These are phyloP conservation scores for Caenorhabditis angaria DNA, from an alignment of 2,888 invertebrate genomes.

Conservation along the genomic window DNA sequence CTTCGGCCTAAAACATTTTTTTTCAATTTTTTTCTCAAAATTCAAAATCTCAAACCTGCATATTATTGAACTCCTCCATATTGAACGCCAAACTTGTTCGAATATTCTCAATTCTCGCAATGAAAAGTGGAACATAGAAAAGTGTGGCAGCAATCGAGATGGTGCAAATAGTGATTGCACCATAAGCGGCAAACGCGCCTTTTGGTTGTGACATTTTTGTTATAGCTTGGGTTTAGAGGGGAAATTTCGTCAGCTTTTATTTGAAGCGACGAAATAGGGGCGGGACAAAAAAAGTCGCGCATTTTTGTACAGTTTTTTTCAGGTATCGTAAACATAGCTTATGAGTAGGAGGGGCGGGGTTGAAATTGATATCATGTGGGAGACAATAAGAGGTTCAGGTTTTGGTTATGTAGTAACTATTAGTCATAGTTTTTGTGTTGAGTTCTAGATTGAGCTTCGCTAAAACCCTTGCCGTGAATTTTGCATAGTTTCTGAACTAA, in stretches of 20 bases:
- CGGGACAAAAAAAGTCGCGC: neutral
- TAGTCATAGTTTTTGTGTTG: no score
- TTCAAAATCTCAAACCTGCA: slow-evolving; percentile 36
- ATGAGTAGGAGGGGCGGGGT: neutral
- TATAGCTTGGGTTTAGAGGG: neutral
- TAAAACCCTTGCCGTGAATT: no score
- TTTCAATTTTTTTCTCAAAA: neutral
- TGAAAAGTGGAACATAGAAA: slow-evolving; percentile 47
- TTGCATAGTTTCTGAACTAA: no score
- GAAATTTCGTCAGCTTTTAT: neutral
- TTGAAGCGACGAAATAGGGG: neutral
- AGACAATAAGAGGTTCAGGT: no score
- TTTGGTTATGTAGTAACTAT: no score
- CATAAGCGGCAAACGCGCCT: slow-evolving; percentile 43
- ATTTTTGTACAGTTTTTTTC: slow-evolving; percentile 6
- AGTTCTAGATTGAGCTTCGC: no score
- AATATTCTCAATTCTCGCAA: slow-evolving; percentile 43
- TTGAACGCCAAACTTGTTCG: slow-evolving; percentile 40
- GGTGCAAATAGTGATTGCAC: slow-evolving; percentile 47
- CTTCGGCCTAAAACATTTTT: slow-evolving; percentile 44
- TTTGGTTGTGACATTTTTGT: slow-evolving; percentile 15
- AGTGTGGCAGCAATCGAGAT: slow-evolving; percentile 45
- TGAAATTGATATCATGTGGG: neutral
- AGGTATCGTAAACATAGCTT: neutral
- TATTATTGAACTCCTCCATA: slow-evolving; percentile 54